phyloP scores from a whole-genome alignment of 2,797 vertebrate species.

The Parauchenoglanis ngamensis region DNA sequence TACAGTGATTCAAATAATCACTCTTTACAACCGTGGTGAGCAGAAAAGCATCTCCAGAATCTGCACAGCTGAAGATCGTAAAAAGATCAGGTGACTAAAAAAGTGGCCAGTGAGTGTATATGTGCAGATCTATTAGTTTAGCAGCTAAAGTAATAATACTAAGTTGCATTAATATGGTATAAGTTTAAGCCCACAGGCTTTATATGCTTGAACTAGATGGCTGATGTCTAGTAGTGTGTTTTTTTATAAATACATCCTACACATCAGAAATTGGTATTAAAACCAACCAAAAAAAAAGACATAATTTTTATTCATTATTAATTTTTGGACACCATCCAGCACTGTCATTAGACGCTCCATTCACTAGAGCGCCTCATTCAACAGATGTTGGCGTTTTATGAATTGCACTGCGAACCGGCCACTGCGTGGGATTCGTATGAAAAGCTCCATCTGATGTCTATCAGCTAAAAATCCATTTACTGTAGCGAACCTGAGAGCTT shows the following conservation, averaged over 20 bases:
- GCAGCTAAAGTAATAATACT: neutral
- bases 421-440: constrained; percentile 11
- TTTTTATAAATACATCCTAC: neutral
- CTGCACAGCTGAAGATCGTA: neutral
- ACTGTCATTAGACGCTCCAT: neutral
- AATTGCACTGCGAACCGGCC: constrained; percentile 13
- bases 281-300: neutral
- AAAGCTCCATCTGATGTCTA: constrained; percentile 2
- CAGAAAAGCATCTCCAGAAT: neutral
- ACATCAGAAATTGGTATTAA: neutral
- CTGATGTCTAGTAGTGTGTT: neutral
- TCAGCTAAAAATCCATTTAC: constrained; percentile 19
- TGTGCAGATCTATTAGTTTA: neutral
- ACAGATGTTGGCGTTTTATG: constrained; percentile 16
- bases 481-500: constrained; percentile 11
- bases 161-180: neutral
- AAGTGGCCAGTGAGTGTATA: neutral
- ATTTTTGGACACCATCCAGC: neutral
- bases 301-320: neutral
- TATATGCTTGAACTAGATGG: neutral
- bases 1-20: neutral
- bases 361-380: neutral
- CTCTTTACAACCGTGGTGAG: neutral
- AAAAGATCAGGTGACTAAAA: neutral
- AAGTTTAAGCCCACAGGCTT: neutral